Evolutionary conservation across 2,113 vertebrate genomes (phyloP), one percentile per base, ranked within the genome.

Genomic region (Myxocyprinus asiaticus): DNA sequence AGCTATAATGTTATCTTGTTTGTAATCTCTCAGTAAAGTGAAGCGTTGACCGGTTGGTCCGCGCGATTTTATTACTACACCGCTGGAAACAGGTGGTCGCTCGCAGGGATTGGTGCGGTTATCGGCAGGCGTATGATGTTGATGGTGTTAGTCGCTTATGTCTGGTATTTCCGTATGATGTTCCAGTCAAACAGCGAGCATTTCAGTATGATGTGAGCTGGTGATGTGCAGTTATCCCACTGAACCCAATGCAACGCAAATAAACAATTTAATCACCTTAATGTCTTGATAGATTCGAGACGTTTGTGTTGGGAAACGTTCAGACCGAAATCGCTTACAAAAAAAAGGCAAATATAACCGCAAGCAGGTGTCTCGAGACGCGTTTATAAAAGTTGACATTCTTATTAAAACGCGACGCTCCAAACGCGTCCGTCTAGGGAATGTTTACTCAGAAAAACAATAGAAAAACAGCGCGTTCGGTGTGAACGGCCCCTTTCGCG

Each of bases 231-330:
- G 22, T 33, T 33, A 33, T 33, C 22, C 22, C 65, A 14, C 11
- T 15, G 61, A 81, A 78, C 9, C 47, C 42, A 56, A 74, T 72
- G 79, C 51, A 85, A 80, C 50, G 72, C 11, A 74, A 77, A 80
- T 82, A 65, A 77, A 77, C 77, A 80, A 69, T 59, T 80, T 73
- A 80, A 44, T 68, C 64, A 68, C 67, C 61, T 62, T 76, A 76
- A 58, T 64, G 50, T 56, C 44, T 14, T n/a, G n/a, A 17, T 33
- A 67, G 11, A 48, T 77, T 7, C 22, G 15, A 50, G 58, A 22
- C 47, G 47, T 47, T 61, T 67, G 50, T 44, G 67, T 68, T n/a
- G 42, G 42, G 6, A 17, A 9, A 64, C 51, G 77, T 71, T 70
- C 7, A 44, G 42, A 33, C 22, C 22, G 22, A 33, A 1, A 33